These are phyloP conservation scores for Rhadina sibilatrix DNA, from an alignment of 2,113 vertebrate genomes.

Conservation along the genomic window DNA sequence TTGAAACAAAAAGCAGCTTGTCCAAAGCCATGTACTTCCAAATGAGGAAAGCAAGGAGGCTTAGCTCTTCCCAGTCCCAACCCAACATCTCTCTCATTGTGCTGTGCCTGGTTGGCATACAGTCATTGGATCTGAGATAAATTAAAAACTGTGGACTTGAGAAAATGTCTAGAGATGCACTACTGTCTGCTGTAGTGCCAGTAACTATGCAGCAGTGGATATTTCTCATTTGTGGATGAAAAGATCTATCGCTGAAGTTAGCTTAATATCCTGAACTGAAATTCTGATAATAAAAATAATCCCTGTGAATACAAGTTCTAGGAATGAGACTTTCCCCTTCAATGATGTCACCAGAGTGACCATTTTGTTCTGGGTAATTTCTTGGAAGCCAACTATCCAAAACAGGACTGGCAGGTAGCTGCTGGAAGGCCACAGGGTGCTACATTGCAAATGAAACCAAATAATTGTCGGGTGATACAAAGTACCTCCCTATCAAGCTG, in stretches of 20 bases:
- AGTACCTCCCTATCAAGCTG: not conserved
- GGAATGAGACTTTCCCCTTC: not conserved
- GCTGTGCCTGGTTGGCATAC: accelerated
- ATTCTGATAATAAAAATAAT: not conserved
- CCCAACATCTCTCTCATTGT: accelerated
- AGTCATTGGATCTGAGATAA: not conserved
- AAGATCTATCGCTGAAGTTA: not conserved
- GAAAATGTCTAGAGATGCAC: not conserved
- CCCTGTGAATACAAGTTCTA: not conserved
- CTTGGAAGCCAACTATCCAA: not conserved
- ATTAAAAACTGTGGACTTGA: not conserved
- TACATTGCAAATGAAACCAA: not conserved
- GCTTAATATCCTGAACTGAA: not conserved
- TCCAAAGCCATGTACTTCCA: not conserved
- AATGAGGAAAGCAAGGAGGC: not conserved
- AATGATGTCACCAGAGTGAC: not conserved
- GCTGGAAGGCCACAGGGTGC: not conserved
- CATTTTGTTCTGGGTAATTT: not conserved
- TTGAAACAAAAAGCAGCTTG: not conserved
- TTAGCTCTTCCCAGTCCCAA: not conserved
- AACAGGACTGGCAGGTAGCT: not conserved
- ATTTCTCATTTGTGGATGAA: not conserved
- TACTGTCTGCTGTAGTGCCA: not conserved
- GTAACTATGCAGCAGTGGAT: not conserved
- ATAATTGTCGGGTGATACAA: not conserved